Percentiles rank a stretch among this genome's conserved stretches.
Conservation (phyloP, 2,888 invertebrate species). For the Leptopterna dolabrata region DNA sequence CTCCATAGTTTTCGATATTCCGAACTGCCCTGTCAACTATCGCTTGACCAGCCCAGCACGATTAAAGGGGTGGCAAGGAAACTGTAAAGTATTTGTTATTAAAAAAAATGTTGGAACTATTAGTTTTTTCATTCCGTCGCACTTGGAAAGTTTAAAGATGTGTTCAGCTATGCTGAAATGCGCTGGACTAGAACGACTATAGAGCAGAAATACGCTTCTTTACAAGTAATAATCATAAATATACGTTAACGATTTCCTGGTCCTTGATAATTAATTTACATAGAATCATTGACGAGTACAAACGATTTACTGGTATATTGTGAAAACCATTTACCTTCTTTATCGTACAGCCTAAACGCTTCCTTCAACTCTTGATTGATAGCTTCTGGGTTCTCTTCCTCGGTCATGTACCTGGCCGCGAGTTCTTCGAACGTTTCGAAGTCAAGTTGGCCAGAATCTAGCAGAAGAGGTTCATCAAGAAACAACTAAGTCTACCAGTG, state of each 20-base stretch:
- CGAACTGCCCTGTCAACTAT: background rate
- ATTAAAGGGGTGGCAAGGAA: background rate
- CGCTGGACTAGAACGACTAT: too few species aligned
- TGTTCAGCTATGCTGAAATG: too few species aligned
- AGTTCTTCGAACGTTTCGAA: slow-evolving; percentile 72
- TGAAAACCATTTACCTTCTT: slow-evolving; percentile 67
- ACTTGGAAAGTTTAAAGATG: too few species aligned
- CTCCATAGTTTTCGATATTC: background rate
- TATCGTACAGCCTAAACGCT: slow-evolving; percentile 74
- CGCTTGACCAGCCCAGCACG: background rate
- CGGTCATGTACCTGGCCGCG: slow-evolving; percentile 71
- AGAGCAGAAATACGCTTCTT: too few species aligned
- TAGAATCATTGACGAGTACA: too few species aligned
- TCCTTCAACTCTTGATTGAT: slow-evolving; percentile 73
- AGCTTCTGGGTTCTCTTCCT: slow-evolving; percentile 71
- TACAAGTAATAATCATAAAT: too few species aligned
- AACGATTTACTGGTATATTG: too few species aligned
- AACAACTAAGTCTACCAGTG: background rate
- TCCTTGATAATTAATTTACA: too few species aligned
- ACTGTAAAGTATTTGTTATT: background rate
- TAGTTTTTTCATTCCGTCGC: background rate
- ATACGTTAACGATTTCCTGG: too few species aligned
- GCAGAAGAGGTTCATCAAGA: background rate
- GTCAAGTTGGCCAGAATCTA: slow-evolving; percentile 71
- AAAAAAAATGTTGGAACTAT: background rate